A percentile compares a stretch with the other conserved stretches of the same genome.
These are phyloP conservation scores for Gymnoscelis rufifasciata DNA, from an alignment of 2,888 invertebrate genomes.

Conservation along the genomic window DNA sequence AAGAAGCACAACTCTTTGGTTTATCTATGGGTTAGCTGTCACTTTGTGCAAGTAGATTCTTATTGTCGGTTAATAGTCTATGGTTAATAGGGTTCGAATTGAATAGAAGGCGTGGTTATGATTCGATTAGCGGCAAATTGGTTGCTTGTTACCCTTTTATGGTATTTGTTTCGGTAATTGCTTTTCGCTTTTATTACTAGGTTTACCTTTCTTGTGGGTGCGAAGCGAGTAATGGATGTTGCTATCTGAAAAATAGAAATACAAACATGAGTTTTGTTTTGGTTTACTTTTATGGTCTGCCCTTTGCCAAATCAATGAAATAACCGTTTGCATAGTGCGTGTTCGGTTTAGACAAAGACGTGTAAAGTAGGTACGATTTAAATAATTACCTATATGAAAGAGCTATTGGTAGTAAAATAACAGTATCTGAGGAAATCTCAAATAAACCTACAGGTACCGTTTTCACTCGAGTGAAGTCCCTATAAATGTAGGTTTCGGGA, in stretches of 20 bases:
- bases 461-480: too few relatives aligned
- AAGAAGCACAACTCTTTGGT: conserved; percentile 22
- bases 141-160: conserved; percentile 14
- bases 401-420: too few relatives aligned
- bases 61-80: neutral
- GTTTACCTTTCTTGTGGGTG: neutral
- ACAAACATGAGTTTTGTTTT: too few relatives aligned
- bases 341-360: too few relatives aligned
- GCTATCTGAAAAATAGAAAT: conserved; percentile 12
- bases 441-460: too few relatives aligned
- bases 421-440: too few relatives aligned
- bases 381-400: too few relatives aligned
- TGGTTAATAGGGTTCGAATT: conserved; percentile 8
- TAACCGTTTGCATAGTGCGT: too few relatives aligned
- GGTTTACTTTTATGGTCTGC: too few relatives aligned
- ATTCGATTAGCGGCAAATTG: conserved; percentile 13
- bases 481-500: too few relatives aligned
- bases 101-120: conserved; percentile 18
- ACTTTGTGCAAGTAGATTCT: conserved; percentile 9
- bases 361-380: too few relatives aligned
- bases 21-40: conserved; percentile 13
- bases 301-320: too few relatives aligned
- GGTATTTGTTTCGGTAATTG: conserved; percentile 8
- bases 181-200: neutral
- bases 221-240: neutral